Base-by-base conservation (phyloP, 2,888 invertebrate genomes). In the Linnaemya tessellans region DNA sequence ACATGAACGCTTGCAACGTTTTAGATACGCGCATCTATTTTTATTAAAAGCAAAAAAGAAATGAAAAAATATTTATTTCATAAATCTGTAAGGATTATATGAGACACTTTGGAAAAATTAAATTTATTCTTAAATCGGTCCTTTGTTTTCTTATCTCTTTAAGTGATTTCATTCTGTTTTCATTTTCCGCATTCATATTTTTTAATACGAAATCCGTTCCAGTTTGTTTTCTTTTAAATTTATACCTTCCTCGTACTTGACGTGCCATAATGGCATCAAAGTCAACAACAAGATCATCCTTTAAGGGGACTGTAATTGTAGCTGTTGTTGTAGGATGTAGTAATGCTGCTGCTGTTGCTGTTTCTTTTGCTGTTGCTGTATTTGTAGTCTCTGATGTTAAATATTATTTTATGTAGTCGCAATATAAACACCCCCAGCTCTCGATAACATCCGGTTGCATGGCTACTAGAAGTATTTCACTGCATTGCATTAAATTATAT, bases 361-460 rank as follows among this genome's bases (percentile, higher is more conserved):
- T 70, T n/a, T n/a, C n/a, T n/a, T n/a, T n/a, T 68, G 67, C 5
- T n/a, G 68, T 49, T 60, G 25, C 13, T 51, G 25, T 25, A 2
- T n/a, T n/a, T 62, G 7, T 64, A 41, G 20, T 58, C 38, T 41
- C 10, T 68, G 8, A 1, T 64, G 43, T 25, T 56, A n/a, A 20
- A 43, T 56, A 38, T 49, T 41, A 49, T 71, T 46, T 65, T 35
- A 54, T 58, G 30, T 25, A 49, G 49, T 58, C 9, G 65, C 30
- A 78, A 58, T 35, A 65, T 15, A 58, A 82, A 77, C 82, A 82
- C 49, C 38, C 77, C 49, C 41, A 77, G 65, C 51, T 67, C 51
- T 77, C 64, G 67, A 83, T 78, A 78, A 65, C 71, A 83, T 83
- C 82, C 82, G 77, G 71, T 83, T 77, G 77, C 65, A 67, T 64